Evolutionary conservation across 2,797 vertebrate species (phyloP).

Genomic region (Melopsittacus undulatus): DNA sequence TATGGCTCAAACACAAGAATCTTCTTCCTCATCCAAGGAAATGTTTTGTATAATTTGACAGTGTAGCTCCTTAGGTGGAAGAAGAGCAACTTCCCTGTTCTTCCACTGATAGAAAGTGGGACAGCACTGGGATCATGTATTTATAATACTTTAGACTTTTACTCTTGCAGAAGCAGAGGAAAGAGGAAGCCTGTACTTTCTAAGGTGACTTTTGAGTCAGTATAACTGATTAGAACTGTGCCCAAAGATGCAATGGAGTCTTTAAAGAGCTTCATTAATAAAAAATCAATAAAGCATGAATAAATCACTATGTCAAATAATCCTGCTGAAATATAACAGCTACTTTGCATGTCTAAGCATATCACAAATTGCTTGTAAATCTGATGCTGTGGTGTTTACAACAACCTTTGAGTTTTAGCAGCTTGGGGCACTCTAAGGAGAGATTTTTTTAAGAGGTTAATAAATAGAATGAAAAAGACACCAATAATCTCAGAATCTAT

Average conservation of each 20-base stretch:
- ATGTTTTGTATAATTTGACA: not conserved
- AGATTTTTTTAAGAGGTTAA: not conserved
- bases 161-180: not conserved
- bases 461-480: not conserved
- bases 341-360: not conserved
- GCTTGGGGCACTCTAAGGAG: not conserved
- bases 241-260: not conserved
- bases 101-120: not conserved
- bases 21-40: not conserved
- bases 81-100: not conserved
- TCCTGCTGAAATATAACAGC: not conserved
- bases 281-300: conserved; percentile 33
- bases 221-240: not conserved
- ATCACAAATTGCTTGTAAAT: not conserved
- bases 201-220: not conserved
- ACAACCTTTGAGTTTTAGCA: not conserved
- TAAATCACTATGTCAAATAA: not conserved
- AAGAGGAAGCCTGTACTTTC: not conserved
- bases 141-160: not conserved
- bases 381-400: not conserved
- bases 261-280: not conserved
- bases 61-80: not conserved
- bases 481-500: not conserved
- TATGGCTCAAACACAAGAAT: not conserved
- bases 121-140: not conserved